A percentile compares a stretch with the other conserved stretches of the same genome.
phyloP scores from a whole-genome alignment of 2,888 invertebrate species.

The Heliconius hortense region DNA sequence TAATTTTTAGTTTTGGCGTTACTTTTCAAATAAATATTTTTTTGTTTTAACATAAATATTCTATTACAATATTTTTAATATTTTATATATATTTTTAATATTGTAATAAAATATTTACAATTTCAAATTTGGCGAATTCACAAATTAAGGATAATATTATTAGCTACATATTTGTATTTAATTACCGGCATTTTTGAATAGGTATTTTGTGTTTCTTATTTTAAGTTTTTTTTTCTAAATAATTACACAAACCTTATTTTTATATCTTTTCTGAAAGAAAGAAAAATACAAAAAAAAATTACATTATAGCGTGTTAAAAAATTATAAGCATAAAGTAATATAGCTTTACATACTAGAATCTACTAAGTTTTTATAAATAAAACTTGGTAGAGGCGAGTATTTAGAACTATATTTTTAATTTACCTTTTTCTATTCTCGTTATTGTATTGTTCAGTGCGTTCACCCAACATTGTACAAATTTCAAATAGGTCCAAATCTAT shows the following conservation, averaged over 20 bases:
- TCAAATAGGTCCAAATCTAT: conserved; percentile 30
- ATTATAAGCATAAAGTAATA: too few species aligned
- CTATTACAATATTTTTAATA: neutral
- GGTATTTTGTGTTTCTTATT: neutral
- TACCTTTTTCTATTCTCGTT: conserved; percentile 26
- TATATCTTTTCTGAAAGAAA: too few species aligned
- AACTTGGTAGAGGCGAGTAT: too few species aligned
- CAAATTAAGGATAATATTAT: too few species aligned
- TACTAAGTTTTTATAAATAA: too few species aligned
- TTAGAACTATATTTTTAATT: too few species aligned
- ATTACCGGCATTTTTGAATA: neutral
- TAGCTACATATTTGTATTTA: neutral
- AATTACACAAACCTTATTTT: too few species aligned
- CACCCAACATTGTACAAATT: conserved; percentile 32
- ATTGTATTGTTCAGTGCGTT: conserved; percentile 33
- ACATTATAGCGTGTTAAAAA: too few species aligned
- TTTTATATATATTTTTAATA: too few species aligned
- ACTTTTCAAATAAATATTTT: neutral
- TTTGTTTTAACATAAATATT: neutral
- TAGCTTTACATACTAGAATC: too few species aligned
- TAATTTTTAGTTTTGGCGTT: neutral
- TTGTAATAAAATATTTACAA: neutral
- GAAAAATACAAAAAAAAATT: too few species aligned
- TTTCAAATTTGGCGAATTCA: neutral
- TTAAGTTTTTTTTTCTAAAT: neutral